A percentile compares a stretch with the other conserved stretches of the same genome.
These are phyloP conservation scores for Galerucella calmariensis DNA, from an alignment of 2,888 invertebrate genomes.

Conservation along the genomic window DNA sequence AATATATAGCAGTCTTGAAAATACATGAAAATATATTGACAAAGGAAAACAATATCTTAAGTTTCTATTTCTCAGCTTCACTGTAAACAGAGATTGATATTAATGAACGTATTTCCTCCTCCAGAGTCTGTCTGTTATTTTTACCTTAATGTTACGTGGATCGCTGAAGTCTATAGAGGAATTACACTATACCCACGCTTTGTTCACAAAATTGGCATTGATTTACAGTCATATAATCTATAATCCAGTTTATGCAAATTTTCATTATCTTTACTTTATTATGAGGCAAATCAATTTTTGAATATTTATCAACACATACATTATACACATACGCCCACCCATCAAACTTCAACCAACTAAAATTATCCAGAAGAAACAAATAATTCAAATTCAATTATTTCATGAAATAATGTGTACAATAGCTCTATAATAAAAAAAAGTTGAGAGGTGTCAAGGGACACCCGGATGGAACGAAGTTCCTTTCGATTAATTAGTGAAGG, in stretches of 20 bases:
- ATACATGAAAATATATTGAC: neutral
- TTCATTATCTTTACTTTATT: neutral
- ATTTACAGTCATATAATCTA: neutral
- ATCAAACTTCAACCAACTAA: neutral
- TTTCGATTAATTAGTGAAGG: too few species aligned
- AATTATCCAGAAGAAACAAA: neutral
- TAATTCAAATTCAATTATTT: neutral
- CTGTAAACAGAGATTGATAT: neutral
- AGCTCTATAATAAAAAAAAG: too few species aligned
- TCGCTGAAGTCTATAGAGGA: neutral
- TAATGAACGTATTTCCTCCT: neutral
- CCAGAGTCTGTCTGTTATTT: conserved; percentile 1
- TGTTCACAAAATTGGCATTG: neutral
- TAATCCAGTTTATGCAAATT: neutral
- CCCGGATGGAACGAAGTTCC: too few species aligned
- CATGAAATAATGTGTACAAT: too few species aligned
- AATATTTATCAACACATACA: neutral
- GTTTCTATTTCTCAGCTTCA: neutral
- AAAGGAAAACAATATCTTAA: neutral
- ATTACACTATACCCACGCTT: neutral
- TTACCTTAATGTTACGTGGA: neutral
- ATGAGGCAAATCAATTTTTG: neutral
- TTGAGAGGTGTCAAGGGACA: too few species aligned
- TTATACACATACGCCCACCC: neutral
- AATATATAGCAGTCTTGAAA: too few species aligned